A percentile compares a stretch with the other conserved stretches of the same genome.
Conservation (phyloP, 2,113 vertebrate genomes). For the Phyllopteryx taeniolatus region DNA sequence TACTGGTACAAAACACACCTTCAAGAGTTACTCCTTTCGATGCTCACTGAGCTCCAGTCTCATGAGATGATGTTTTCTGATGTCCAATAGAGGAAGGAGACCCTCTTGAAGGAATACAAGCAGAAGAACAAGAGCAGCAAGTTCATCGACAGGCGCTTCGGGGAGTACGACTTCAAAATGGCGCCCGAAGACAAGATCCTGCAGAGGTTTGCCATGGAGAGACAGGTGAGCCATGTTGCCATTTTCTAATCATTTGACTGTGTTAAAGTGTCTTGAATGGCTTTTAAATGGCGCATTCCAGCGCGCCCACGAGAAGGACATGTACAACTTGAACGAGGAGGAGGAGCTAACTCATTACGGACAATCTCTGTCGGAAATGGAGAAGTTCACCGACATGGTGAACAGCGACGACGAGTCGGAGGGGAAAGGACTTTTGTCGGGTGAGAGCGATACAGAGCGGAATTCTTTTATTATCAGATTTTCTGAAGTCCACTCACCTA, state of each 20-base stretch:
- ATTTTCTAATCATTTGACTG: neutral
- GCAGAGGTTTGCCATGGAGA: conserved; percentile 87
- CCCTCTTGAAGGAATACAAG: conserved; percentile 89
- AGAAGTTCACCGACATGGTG: conserved; percentile 81
- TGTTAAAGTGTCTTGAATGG: neutral
- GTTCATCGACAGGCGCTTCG: conserved; percentile 86
- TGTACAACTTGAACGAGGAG: conserved; percentile 94
- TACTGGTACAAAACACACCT: too few species aligned
- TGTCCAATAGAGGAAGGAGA: conserved; percentile 82
- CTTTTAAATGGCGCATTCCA: conserved; percentile 42
- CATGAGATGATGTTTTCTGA: neutral
- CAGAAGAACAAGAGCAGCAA: conserved; percentile 82
- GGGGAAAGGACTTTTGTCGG: conserved; percentile 83
- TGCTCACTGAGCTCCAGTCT: too few species aligned
- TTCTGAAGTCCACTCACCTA: too few species aligned
- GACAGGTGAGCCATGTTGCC: conserved; percentile 78
- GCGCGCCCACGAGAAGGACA: conserved; percentile 81
- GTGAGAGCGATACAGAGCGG: conserved; percentile 61
- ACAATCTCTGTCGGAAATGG: conserved; percentile 91
- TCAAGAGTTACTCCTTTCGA: too few species aligned
- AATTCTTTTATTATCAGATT: neutral
- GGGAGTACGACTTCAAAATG: conserved; percentile 84
- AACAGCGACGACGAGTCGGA: conserved; percentile 89
- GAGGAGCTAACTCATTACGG: conserved; percentile 95
- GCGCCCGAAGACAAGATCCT: conserved; percentile 92